These are phyloP conservation scores for Coelinius sp. DNA, from an alignment of 2,888 invertebrate species.

Conservation along the genomic window DNA sequence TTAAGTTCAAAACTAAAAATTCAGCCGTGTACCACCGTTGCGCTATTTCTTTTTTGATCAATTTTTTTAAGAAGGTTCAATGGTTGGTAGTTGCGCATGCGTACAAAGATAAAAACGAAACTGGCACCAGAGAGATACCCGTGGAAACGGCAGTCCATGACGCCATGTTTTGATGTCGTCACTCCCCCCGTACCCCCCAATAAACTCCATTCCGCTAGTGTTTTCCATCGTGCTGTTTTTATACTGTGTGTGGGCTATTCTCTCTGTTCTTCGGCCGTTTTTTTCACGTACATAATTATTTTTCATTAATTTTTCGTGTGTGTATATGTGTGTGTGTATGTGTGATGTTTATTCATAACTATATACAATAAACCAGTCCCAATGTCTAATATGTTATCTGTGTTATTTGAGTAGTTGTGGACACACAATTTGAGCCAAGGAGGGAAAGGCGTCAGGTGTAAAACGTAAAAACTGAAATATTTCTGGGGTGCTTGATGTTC, in stretches of 20 bases:
- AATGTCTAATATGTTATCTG: constrained; percentile 1
- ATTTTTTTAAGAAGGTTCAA: not conserved
- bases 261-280: not conserved
- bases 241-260: constrained; percentile 41
- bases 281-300: not conserved
- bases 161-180: constrained; percentile 70
- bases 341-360: not conserved
- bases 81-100: constrained; percentile 9
- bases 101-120: not conserved
- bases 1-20: not conserved
- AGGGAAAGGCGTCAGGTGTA: constrained; percentile 28
- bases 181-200: constrained; percentile 55
- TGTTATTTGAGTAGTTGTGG: constrained; percentile 1
- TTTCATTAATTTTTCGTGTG: not conserved
- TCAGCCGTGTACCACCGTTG: not conserved
- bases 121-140: not conserved
- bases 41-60: not conserved
- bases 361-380: not conserved
- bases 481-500: constrained; percentile 54
- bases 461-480: constrained; percentile 16
- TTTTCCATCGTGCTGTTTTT: constrained; percentile 50
- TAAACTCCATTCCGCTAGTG: constrained; percentile 53
- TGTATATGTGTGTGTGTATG: not conserved
- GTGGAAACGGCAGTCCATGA: constrained; percentile 50
- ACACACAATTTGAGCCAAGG: not conserved